Percentiles rank a stretch among this genome's conserved stretches.
phyloP scores from a whole-genome alignment of 2,797 vertebrate species.

The Peromyscus melanophrys region DNA sequence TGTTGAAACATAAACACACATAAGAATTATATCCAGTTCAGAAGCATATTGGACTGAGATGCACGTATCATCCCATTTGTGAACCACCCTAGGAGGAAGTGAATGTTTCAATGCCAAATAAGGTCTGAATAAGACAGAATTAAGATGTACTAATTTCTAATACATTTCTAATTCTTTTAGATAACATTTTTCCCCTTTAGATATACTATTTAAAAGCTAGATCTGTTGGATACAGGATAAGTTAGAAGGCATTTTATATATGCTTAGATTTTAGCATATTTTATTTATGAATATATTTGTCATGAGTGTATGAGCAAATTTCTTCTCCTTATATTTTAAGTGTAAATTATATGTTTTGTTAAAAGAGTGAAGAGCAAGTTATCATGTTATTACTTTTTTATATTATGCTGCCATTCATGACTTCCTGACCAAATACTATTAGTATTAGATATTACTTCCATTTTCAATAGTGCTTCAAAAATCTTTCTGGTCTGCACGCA shows the following conservation, averaged over 20 bases:
- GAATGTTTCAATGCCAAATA: neutral
- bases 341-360: neutral
- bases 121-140: neutral
- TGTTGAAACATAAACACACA: neutral
- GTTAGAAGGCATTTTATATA: neutral
- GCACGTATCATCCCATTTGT: neutral
- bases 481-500: no score
- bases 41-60: neutral
- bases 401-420: neutral
- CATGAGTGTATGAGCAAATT: neutral
- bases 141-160: neutral
- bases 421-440: neutral
- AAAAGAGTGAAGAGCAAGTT: neutral
- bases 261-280: slow-evolving; percentile 1
- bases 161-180: neutral
- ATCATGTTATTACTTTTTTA: neutral
- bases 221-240: neutral
- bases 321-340: neutral
- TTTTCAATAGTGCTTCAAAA: neutral
- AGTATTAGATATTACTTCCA: neutral
- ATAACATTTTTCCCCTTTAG: neutral
- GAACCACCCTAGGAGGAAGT: neutral
- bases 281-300: neutral
- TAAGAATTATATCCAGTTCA: neutral
- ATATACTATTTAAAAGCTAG: neutral